Evolutionary conservation across 2,797 vertebrate species (phyloP).

Genomic region (Pseudochirops cupreus): DNA sequence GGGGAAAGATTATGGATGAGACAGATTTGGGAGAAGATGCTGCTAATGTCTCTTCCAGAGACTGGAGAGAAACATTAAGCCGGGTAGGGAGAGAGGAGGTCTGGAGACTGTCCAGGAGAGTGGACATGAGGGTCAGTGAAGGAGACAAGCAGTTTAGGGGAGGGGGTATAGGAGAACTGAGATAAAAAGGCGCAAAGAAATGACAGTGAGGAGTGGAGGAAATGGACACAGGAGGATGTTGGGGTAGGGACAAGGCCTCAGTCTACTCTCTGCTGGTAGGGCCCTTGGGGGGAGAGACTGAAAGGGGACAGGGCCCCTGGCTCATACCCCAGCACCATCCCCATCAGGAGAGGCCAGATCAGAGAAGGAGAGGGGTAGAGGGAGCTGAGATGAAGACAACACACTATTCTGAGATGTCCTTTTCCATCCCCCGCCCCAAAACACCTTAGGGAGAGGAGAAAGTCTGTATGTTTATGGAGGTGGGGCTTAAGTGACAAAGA

Average conservation of each 20-base stretch:
- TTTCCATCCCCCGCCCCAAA: not conserved
- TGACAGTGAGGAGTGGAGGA: not conserved
- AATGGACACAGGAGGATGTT: not conserved
- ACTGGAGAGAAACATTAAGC: conserved; percentile 43
- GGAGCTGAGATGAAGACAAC: conserved; percentile 33
- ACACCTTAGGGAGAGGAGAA: conserved; percentile 36
- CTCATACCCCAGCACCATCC: conserved; percentile 32
- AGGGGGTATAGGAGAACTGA: conserved; percentile 1
- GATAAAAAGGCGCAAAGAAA: conserved; percentile 8
- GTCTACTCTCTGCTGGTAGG: conserved; percentile 72
- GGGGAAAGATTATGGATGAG: conserved; percentile 45
- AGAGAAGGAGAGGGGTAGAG: conserved; percentile 55
- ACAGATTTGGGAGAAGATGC: conserved; percentile 46
- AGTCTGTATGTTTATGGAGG: not conserved
- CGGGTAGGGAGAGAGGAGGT: not conserved
- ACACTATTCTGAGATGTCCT: not conserved
- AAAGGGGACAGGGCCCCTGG: conserved; percentile 52
- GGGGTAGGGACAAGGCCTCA: conserved; percentile 54
- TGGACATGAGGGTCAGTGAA: not conserved
- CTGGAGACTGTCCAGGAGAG: not conserved
- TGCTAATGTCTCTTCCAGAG: conserved; percentile 50
- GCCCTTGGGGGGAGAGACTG: conserved; percentile 51
- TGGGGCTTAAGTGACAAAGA: not conserved
- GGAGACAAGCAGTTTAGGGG: not conserved
- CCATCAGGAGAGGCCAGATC: conserved; percentile 64